Evolutionary conservation across 2,113 vertebrate species (phyloP).

Genomic region (Rana temporaria): DNA sequence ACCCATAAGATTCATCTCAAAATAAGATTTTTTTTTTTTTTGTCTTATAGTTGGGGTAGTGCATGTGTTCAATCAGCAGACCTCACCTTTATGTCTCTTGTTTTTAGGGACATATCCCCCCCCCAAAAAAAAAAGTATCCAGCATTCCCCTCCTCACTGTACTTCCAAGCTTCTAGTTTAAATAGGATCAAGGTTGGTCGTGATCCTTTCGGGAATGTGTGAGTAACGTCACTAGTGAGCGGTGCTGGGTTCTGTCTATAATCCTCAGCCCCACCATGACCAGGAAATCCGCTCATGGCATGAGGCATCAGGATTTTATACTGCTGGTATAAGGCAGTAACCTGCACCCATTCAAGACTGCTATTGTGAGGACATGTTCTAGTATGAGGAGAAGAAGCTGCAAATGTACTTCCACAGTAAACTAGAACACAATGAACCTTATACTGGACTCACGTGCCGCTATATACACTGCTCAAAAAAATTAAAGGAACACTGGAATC

Average conservation of each 20-base stretch:
- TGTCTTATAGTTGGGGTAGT: neutral
- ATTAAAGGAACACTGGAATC: too few species aligned
- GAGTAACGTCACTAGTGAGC: slow-evolving; percentile 52
- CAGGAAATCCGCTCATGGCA: slow-evolving; percentile 56
- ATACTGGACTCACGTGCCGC: neutral
- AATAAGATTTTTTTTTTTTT: neutral
- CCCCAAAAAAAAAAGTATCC: neutral
- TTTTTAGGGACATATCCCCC: too few species aligned
- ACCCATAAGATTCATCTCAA: neutral
- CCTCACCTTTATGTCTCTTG: neutral
- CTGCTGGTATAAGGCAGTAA: slow-evolving; percentile 51
- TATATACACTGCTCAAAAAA: neutral
- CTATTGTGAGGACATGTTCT: slow-evolving; percentile 13
- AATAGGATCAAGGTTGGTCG: slow-evolving; percentile 48
- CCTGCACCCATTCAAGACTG: slow-evolving; percentile 35
- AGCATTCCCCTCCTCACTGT: slow-evolving; percentile 11
- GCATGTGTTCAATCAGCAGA: neutral
- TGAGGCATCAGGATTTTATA: slow-evolving; percentile 43
- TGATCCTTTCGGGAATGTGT: slow-evolving; percentile 56
- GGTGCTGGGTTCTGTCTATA: slow-evolving; percentile 49
- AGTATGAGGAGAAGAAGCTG: neutral
- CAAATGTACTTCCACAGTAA: neutral
- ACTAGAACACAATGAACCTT: neutral
- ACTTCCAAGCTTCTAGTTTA: slow-evolving; percentile 46
- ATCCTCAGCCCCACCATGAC: slow-evolving; percentile 47